Evolutionary conservation across 2,797 vertebrate genomes (phyloP), one percentile per base, ranked within the genome.

Genomic region (Eleutherodactylus coqui): DNA sequence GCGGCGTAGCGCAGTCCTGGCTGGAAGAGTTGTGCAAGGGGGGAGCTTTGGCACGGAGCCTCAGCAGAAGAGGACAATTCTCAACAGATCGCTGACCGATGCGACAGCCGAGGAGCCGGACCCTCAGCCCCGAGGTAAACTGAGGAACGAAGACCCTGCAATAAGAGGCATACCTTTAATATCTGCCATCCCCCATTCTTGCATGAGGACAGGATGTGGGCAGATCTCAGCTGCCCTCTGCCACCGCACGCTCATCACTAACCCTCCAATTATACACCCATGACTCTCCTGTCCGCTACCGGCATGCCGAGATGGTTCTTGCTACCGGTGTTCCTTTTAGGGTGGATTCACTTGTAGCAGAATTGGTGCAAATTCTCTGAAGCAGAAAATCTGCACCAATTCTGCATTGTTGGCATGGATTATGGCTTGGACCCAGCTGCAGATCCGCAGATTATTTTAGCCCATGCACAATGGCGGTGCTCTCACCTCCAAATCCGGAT

Each of bases 11-110:
- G 92, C 98, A 99, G 94, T 97, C 95, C 85, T 96, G 91, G 4
- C 95, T 93, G 0, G 96, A 98, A 87, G 98, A 99, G 93, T 99
- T 99, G 92, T 98, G 97, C 88, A 99, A 92, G 0, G 98, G 98
- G 0, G 97, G 97, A 5, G 98, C 98, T 85, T 97, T 96, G 24
- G 97, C 96, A 85, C 98, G 93, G 85, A 98, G 93, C 90, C 96
- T 97, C 90, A 99, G 91, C 89, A 96, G 95, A 91, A 98, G 95
- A 0, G 98, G 97, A 92, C 98, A 99, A 88, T 91, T 94, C 62
- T 96, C 94, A 0, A 89, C 88, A 13, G 96, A 96, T 0, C 49
- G 95, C 90, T 94, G 94, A 89, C 90, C 93, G 49, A 93, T 94
- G 88, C 93, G 93, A 93, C 98, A 99, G 92, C 93, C 94, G 87